Conservation (phyloP, 2,888 invertebrate species). For the Hemaris fuciformis region DNA sequence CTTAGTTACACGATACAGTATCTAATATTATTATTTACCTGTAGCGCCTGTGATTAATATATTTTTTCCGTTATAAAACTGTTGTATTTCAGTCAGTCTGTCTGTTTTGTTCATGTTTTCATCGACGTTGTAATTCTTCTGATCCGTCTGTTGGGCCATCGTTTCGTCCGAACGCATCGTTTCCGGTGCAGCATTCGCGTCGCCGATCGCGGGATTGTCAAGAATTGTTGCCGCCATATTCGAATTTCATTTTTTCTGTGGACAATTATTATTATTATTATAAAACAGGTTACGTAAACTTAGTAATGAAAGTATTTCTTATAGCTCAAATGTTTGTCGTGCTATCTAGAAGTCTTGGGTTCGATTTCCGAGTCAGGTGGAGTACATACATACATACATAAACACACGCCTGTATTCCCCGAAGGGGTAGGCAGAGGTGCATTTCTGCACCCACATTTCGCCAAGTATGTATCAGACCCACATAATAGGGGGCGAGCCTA, state of each 20-base stretch:
- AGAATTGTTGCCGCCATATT: slow-evolving; percentile 30
- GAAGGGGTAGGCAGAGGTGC: too few species aligned
- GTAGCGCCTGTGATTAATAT: slow-evolving; percentile 83
- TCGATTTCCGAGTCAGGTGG: too few species aligned
- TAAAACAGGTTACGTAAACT: neutral
- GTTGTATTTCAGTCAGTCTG: slow-evolving; percentile 68
- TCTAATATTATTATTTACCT: slow-evolving; percentile 55
- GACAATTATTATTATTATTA: slow-evolving; percentile 25
- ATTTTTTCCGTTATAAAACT: slow-evolving; percentile 82
- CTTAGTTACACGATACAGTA: too few species aligned
- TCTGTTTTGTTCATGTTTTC: slow-evolving; percentile 43
- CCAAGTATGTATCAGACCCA: too few species aligned
- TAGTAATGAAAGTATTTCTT: too few species aligned
- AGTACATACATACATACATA: too few species aligned
- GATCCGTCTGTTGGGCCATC: slow-evolving; percentile 19
- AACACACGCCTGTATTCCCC: too few species aligned
- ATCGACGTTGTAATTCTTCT: slow-evolving; percentile 30
- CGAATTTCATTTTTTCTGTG: slow-evolving; percentile 35
- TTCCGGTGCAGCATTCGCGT: neutral
- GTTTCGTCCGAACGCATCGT: neutral
- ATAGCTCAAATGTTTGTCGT: too few species aligned
- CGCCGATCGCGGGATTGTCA: neutral
- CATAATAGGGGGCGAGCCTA: too few species aligned
- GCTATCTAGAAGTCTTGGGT: too few species aligned
- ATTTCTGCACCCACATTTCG: too few species aligned